These are phyloP conservation scores for Podocnemis expansa DNA, from an alignment of 2,113 vertebrate species.

Conservation along the genomic window DNA sequence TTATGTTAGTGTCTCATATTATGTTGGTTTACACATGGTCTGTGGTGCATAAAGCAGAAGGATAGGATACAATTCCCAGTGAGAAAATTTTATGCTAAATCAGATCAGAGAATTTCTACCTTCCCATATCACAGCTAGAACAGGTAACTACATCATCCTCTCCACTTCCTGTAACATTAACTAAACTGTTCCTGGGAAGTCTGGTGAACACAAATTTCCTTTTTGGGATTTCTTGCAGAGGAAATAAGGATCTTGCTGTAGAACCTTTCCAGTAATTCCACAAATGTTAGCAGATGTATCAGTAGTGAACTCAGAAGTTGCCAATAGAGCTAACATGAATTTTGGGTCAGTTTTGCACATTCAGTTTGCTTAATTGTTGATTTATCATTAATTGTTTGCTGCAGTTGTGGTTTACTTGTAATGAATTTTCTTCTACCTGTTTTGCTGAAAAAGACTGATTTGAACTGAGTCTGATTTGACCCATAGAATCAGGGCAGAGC, in stretches of 20 bases:
- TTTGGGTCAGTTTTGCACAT: neutral
- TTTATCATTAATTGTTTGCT: neutral
- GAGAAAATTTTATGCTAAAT: neutral
- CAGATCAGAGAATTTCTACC: slow-evolving; percentile 16
- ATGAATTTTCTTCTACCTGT: neutral
- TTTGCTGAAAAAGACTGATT: neutral
- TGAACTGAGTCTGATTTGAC: neutral
- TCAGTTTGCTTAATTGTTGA: neutral
- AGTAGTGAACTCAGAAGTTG: neutral
- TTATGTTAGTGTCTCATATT: neutral
- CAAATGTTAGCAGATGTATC: slow-evolving; percentile 18
- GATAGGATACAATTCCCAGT: slow-evolving; percentile 12
- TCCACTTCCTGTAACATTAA: slow-evolving; percentile 15
- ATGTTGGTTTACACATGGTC: neutral
- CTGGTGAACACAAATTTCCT: slow-evolving; percentile 31
- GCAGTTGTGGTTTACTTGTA: neutral
- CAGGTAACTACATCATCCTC: neutral
- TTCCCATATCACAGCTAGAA: slow-evolving; percentile 46
- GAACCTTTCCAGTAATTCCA: neutral
- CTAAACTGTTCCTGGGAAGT: slow-evolving; percentile 16
- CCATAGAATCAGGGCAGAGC: neutral
- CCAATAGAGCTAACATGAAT: neutral
- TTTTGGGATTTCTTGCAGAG: slow-evolving; percentile 28
- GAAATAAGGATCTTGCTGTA: slow-evolving; percentile 16
- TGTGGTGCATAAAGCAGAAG: slow-evolving; percentile 10